These are phyloP conservation scores for Tipula lateralis DNA, from an alignment of 2,888 invertebrate genomes.

Conservation along the genomic window DNA sequence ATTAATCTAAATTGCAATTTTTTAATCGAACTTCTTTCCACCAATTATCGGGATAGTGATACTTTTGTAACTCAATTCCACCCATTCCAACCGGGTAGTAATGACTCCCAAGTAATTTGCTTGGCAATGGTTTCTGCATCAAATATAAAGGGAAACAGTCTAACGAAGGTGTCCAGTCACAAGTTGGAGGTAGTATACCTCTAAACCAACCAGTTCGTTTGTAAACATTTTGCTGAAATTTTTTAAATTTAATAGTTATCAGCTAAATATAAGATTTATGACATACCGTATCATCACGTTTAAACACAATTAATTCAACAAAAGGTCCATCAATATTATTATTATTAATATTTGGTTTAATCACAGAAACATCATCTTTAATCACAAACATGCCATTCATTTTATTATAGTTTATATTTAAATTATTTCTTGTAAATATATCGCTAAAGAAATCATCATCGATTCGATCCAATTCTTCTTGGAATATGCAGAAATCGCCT, in stretches of 20 bases:
- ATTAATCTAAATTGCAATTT: constrained; percentile 27
- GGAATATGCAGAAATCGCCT: constrained; percentile 31
- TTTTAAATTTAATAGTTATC: neutral
- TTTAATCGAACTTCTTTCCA: constrained; percentile 30
- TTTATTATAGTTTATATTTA: constrained; percentile 26
- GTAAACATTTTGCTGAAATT: constrained; percentile 31
- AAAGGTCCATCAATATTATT: constrained; percentile 25
- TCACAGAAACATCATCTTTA: neutral
- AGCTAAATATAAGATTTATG: neutral
- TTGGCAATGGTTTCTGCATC: constrained; percentile 27
- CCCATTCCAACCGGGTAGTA: constrained; percentile 31
- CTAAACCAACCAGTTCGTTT: constrained; percentile 30
- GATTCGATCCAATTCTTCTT: constrained; percentile 28
- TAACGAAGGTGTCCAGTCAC: constrained; percentile 32
- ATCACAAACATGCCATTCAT: constrained; percentile 26
- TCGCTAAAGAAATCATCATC: constrained; percentile 29
- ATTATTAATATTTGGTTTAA: neutral
- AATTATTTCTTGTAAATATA: constrained; percentile 24
- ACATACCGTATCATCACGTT: constrained; percentile 24
- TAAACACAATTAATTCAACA: constrained; percentile 31
- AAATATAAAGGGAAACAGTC: constrained; percentile 33
- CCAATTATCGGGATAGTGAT: constrained; percentile 32
- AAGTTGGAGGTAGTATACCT: constrained; percentile 30
- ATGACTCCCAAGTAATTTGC: neutral
- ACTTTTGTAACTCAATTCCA: constrained; percentile 33